These are phyloP conservation scores for Phalacrocorax carbo DNA, from an alignment of 2,113 vertebrate genomes.

Conservation along the genomic window DNA sequence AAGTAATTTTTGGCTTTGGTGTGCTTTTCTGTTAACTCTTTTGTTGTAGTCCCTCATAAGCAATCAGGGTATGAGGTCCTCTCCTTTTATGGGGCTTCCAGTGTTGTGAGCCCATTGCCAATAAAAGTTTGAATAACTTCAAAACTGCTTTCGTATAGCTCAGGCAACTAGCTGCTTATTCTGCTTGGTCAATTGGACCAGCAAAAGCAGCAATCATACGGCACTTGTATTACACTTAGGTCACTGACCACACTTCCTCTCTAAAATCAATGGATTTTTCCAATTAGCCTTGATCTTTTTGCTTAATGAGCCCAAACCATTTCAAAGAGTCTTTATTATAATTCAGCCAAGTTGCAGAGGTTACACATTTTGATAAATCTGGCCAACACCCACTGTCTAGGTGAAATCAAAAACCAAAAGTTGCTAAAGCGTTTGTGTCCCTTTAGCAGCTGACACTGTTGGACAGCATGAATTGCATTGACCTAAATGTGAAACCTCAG, in stretches of 20 bases:
- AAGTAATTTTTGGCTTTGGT: constrained; percentile 22
- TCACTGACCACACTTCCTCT: neutral
- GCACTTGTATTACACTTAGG: neutral
- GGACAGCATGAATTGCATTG: neutral
- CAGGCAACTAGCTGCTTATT: neutral
- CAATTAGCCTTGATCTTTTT: neutral
- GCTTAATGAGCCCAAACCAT: neutral
- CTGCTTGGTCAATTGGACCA: neutral
- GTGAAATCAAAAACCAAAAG: neutral
- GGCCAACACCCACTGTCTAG: neutral
- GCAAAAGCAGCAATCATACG: neutral
- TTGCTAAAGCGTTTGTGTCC: neutral
- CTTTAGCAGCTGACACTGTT: neutral
- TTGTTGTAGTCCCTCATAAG: neutral
- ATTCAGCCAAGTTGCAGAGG: neutral
- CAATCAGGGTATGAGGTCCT: neutral
- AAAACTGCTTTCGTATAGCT: neutral
- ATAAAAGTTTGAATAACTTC: neutral
- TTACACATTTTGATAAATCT: neutral
- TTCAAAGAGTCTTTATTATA: neutral
- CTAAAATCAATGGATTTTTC: neutral
- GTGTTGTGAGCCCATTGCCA: neutral
- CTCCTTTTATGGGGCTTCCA: neutral
- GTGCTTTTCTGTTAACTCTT: constrained; percentile 13
- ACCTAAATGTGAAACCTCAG: neutral